A percentile compares a stretch with the other conserved stretches of the same genome.
These are phyloP conservation scores for Aspiorhynchus laticeps DNA, from an alignment of 2,113 vertebrate genomes.

Conservation along the genomic window DNA sequence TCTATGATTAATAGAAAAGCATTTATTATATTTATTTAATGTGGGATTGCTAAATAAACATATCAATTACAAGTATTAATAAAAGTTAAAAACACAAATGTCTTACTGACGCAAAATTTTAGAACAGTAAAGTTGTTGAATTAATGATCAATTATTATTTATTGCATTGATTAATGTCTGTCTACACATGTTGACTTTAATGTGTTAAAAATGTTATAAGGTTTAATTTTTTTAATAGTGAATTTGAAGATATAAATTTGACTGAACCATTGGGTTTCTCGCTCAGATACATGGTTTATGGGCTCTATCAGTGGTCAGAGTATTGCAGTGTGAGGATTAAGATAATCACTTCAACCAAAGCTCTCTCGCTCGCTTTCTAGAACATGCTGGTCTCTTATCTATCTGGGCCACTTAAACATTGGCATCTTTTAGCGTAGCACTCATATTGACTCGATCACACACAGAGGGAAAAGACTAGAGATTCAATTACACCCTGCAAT, in stretches of 20 bases:
- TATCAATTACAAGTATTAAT: neutral
- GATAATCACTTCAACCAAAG: slow-evolving; percentile 36
- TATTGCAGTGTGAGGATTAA: slow-evolving; percentile 33
- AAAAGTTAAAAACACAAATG: too few relatives aligned
- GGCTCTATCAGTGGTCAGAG: slow-evolving; percentile 23
- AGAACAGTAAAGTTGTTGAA: neutral
- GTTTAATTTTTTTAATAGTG: neutral
- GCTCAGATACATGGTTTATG: neutral
- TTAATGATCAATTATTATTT: neutral
- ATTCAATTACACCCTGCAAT: slow-evolving; percentile 32
- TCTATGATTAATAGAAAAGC: too few relatives aligned
- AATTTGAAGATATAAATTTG: neutral
- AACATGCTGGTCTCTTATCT: slow-evolving; percentile 26
- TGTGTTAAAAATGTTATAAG: neutral
- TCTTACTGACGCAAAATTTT: neutral
- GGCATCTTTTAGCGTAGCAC: neutral
- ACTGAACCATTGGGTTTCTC: neutral
- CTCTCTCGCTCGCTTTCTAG: neutral
- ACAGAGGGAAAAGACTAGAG: neutral
- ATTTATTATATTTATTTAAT: too few relatives aligned
- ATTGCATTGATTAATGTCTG: neutral
- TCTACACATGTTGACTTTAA: neutral
- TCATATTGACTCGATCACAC: slow-evolving; percentile 16
- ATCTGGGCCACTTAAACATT: slow-evolving; percentile 39
- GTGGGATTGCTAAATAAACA: neutral